These are phyloP conservation scores for Chelonus insularis DNA, from an alignment of 1,140 invertebrate species.

Conservation along the genomic window DNA sequence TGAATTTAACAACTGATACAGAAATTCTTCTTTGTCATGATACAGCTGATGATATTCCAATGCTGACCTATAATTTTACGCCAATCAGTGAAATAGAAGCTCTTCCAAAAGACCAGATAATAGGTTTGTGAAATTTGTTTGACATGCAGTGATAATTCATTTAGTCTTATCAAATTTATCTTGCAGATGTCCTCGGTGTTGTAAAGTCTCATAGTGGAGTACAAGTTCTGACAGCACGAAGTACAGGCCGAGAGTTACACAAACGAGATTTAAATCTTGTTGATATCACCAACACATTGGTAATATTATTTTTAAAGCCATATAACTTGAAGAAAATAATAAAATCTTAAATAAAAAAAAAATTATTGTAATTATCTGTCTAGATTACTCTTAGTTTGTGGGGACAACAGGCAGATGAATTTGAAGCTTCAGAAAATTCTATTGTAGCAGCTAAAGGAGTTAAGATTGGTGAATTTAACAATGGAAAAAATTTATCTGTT, in stretches of 20 bases:
- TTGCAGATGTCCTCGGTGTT: slow-evolving; percentile 88
- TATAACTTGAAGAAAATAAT: not conserved
- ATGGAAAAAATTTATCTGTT: slow-evolving; percentile 71
- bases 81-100: slow-evolving; percentile 76
- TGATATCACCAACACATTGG: slow-evolving; percentile 79
- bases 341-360: slow-evolving; percentile 3
- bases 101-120: slow-evolving; percentile 67
- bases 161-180: slow-evolving; percentile 31
- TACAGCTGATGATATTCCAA: slow-evolving; percentile 69
- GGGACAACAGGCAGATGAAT: slow-evolving; percentile 82
- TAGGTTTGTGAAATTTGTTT: slow-evolving; percentile 65
- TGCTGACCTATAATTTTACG: slow-evolving; percentile 81
- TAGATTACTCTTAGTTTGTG: slow-evolving; percentile 74
- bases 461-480: slow-evolving; percentile 71
- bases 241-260: slow-evolving; percentile 79
- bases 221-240: slow-evolving; percentile 70
- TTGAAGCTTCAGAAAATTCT: slow-evolving; percentile 75
- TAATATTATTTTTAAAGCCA: slow-evolving; percentile 57
- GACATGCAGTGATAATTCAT: slow-evolving; percentile 15
- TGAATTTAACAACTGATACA: slow-evolving; percentile 85
- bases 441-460: slow-evolving; percentile 83
- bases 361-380: slow-evolving; percentile 33
- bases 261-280: slow-evolving; percentile 89
- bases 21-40: slow-evolving; percentile 72
- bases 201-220: slow-evolving; percentile 78